These are phyloP conservation scores for Dioctria linearis DNA, from an alignment of 2,888 invertebrate genomes.

Conservation along the genomic window DNA sequence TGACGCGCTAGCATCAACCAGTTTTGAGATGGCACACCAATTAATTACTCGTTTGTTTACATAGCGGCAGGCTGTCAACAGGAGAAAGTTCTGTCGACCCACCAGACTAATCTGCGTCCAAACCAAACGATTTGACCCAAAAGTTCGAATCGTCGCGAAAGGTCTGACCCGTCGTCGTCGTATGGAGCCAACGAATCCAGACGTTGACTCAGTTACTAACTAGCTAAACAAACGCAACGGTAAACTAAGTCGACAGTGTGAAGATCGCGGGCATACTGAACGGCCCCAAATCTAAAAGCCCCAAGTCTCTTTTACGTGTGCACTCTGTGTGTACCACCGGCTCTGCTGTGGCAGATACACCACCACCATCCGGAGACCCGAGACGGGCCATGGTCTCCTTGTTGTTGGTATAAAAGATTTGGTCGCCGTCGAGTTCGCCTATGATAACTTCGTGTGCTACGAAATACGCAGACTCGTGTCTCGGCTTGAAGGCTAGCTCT, in stretches of 20 bases:
- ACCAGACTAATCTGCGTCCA: neutral
- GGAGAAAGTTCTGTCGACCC: conserved; percentile 26
- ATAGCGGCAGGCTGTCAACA: conserved; percentile 34
- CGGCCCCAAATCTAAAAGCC: conserved; percentile 4
- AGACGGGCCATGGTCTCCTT: conserved; percentile 36
- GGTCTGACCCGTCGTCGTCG: neutral
- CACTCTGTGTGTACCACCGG: neutral
- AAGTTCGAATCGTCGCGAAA: conserved; percentile 13
- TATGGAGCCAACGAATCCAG: neutral
- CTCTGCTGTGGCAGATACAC: conserved; percentile 24
- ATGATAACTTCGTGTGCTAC: conserved; percentile 29
- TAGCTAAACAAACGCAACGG: conserved; percentile 7
- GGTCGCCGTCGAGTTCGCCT: neutral
- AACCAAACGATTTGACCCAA: neutral
- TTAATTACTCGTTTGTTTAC: conserved; percentile 46
- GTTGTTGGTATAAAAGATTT: neutral
- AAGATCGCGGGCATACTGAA: conserved; percentile 46
- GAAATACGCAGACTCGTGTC: conserved; percentile 46
- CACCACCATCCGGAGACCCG: conserved; percentile 6
- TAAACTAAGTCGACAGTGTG: conserved; percentile 31
- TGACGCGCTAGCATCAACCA: conserved; percentile 18
- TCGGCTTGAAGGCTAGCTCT: neutral
- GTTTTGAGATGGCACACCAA: conserved; percentile 34
- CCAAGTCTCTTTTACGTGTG: conserved; percentile 38
- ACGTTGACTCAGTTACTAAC: neutral